These are phyloP conservation scores for Brotula barbata DNA, from an alignment of 2,797 vertebrate species.

Conservation along the genomic window DNA sequence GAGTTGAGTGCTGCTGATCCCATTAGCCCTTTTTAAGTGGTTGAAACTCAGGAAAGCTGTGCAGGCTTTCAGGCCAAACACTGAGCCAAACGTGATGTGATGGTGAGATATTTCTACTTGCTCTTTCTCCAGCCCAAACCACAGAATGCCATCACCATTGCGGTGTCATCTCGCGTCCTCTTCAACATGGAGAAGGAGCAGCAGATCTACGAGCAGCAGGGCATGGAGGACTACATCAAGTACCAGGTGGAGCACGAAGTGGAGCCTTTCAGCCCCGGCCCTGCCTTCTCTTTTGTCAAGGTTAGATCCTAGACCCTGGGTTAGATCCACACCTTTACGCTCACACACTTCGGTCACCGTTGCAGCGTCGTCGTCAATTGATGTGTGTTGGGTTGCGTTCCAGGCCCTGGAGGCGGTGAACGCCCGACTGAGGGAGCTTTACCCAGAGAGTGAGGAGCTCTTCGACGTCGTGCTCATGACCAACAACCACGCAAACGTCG, in stretches of 20 bases:
- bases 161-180: conserved; percentile 89
- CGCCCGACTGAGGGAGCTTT: conserved; percentile 84
- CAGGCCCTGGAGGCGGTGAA: conserved; percentile 95
- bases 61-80: too few species aligned
- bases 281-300: conserved; percentile 95
- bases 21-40: too few species aligned
- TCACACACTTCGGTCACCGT: conserved; percentile 1
- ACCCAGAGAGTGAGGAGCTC: conserved; percentile 91
- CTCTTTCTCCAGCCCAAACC: conserved; percentile 83
- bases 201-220: conserved; percentile 86
- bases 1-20: too few species aligned
- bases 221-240: conserved; percentile 91
- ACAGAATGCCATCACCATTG: conserved; percentile 91
- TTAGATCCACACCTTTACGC: background rate
- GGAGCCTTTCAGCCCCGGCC: conserved; percentile 89
- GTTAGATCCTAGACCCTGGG: conserved; percentile 78
- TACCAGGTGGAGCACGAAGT: conserved; percentile 92
- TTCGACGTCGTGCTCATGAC: conserved; percentile 97
- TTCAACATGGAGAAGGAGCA: conserved; percentile 96
- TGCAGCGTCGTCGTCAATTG: background rate
- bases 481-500: conserved; percentile 93
- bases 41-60: too few species aligned
- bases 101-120: too few species aligned
- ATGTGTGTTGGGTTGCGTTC: conserved; percentile 32
- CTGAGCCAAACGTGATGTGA: too few species aligned